Evolutionary conservation across 2,888 invertebrate genomes (phyloP), one percentile per base, ranked within the genome.

Genomic region (Pseudococcus longispinus): DNA sequence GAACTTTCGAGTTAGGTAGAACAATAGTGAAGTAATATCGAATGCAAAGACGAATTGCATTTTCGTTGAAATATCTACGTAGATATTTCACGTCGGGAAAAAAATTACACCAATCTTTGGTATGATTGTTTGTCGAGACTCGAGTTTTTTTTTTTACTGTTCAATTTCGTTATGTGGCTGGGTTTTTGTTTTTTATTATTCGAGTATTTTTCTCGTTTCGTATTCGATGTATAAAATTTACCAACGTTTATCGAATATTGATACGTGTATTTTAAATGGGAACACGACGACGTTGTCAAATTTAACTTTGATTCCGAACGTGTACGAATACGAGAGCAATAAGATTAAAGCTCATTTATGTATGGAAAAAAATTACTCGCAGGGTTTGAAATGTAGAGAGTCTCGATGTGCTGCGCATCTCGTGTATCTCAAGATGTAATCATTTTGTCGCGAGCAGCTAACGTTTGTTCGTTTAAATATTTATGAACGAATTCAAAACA

Each of bases 51-150:
- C 13, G 70, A 70, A 70, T 70, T 70, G 70, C 29, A 29, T 70
- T 70, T 70, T 70, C 70, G 26, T 29, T 70, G 70, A 70, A 70
- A 70, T 70, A 70, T 29, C 23, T 29, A 74, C 37, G 74, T 18
- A 37, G 37, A 37, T 74, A 37, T 74, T 74, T 74, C 32, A 37
- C n/a, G 74, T 74, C 74, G 37, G n/a, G 74, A 74, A n/a, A 74
- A 74, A 74, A 32, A 74, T 37, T 70, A 29, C 70, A 74, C 74
- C 8, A 37, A 32, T 74, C 29, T 70, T 29, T 29, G 70, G 29
- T 70, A 70, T 29, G n/a, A 26, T 70, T 70, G 70, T 74, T 74
- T 65, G 26, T 51, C 51, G n/a, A 5, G 51, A n/a, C 3, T n/a
- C n/a, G n/a, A n/a, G n/a, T n/a, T 65, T 65, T 70, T 70, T 26